These are phyloP conservation scores for Lepas anatifera DNA, from an alignment of 2,888 invertebrate genomes.

Conservation along the genomic window DNA sequence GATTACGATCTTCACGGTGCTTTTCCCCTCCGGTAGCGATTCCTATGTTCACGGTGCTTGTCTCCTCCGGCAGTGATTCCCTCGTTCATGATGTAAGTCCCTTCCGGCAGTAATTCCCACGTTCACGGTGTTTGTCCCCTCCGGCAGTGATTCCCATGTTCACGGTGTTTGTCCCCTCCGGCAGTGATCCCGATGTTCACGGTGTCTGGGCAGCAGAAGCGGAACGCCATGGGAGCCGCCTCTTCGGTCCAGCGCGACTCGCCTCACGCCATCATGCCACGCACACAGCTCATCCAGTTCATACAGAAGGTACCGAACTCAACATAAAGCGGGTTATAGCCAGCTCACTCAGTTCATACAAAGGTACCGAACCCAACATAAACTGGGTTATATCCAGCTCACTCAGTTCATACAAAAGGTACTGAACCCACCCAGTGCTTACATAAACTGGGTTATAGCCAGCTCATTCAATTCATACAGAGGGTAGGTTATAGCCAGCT, in stretches of 20 bases:
- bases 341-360: not conserved
- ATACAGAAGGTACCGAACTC: not conserved
- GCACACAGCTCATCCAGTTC: slow-evolving; percentile 1
- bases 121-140: not conserved
- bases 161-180: not conserved
- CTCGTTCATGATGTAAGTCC: too few relatives aligned
- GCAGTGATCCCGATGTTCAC: slow-evolving; percentile 7
- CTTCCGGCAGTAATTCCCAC: too few relatives aligned
- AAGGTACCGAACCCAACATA: too few relatives aligned
- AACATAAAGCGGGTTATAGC: too few relatives aligned
- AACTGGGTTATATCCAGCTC: too few relatives aligned
- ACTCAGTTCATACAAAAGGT: too few relatives aligned
- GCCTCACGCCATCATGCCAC: not conserved
- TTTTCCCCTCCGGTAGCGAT: too few relatives aligned
- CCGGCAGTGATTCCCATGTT: slow-evolving; percentile 1
- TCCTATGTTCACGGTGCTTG: not conserved
- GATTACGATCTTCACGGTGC: not conserved
- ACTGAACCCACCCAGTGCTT: not conserved
- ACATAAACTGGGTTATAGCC: not conserved
- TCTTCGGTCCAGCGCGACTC: not conserved
- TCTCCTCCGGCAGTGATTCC: too few relatives aligned
- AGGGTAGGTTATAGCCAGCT: not conserved
- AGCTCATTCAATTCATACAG: not conserved
- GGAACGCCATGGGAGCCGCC: not conserved
- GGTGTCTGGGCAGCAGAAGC: not conserved